phyloP scores from a whole-genome alignment of 2,888 invertebrate genomes.

The Phyllotreta cruciferae region DNA sequence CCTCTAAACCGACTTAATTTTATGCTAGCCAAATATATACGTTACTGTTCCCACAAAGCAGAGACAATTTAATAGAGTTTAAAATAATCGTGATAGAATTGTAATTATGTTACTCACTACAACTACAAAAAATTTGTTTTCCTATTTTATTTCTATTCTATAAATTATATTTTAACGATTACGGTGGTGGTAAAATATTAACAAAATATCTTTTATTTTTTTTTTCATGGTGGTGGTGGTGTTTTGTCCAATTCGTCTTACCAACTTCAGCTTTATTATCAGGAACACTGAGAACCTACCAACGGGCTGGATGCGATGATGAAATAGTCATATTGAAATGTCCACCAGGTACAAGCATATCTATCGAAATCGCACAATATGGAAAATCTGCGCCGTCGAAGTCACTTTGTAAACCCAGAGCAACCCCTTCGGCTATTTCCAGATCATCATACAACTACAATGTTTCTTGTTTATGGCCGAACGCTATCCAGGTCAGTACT shows the following conservation, averaged over 20 bases:
- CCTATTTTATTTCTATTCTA: background rate
- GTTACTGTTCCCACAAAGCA: background rate
- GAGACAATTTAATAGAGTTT: conserved; percentile 6
- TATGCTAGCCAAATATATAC: conserved; percentile 11
- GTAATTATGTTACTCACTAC: background rate
- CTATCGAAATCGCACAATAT: conserved; percentile 90
- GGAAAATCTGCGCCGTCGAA: conserved; percentile 68
- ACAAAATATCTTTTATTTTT: background rate
- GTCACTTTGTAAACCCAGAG: conserved; percentile 51
- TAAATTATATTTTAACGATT: background rate
- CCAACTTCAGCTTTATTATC: conserved; percentile 78
- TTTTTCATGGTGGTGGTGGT: conserved; percentile 18
- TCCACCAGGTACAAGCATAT: conserved; percentile 90
- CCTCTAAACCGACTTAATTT: conserved; percentile 17
- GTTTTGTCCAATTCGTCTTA: conserved; percentile 11
- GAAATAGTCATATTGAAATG: conserved; percentile 87
- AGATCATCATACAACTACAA: conserved; percentile 65
- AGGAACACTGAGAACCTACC: conserved; percentile 89
- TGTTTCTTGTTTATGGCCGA: conserved; percentile 78
- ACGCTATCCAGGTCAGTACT: conserved; percentile 76
- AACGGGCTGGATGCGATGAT: conserved; percentile 91
- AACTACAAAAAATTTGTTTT: background rate
- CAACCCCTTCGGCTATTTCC: conserved; percentile 51
- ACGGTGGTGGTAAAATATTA: conserved; percentile 11
- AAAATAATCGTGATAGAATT: conserved; percentile 8